Conservation (phyloP, 2,113 vertebrate genomes). For the Telmatochromis bifrenatus region DNA sequence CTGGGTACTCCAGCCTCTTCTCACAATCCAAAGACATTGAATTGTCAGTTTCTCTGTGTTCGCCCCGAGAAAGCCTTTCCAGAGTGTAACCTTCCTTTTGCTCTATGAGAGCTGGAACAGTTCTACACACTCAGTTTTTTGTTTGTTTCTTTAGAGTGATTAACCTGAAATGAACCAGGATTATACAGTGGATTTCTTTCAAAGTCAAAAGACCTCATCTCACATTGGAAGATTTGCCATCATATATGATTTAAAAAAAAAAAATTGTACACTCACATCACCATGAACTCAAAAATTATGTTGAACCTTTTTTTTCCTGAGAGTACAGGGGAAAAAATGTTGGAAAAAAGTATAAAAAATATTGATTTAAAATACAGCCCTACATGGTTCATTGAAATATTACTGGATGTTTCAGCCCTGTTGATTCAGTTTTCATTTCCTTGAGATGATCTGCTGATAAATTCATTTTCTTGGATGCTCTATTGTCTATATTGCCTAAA, state of each 20-base stretch:
- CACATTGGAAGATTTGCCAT: background rate
- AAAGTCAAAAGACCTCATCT: background rate
- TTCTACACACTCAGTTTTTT: background rate
- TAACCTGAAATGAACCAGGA: background rate
- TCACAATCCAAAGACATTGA: background rate
- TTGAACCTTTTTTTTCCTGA: background rate
- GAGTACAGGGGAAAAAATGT: background rate
- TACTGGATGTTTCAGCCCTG: background rate
- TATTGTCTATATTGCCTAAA: background rate
- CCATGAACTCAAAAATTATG: background rate
- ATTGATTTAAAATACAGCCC: background rate
- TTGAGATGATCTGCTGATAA: background rate
- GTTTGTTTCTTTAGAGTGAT: background rate
- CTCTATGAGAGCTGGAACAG: background rate
- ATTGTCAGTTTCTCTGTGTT: background rate
- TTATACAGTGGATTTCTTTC: background rate
- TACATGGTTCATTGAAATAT: background rate
- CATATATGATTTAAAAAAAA: background rate
- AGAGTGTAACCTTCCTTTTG: background rate
- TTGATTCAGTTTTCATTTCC: background rate
- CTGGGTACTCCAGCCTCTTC: background rate
- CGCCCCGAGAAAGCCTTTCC: fast-evolving
- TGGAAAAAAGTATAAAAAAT: background rate
- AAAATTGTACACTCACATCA: background rate
- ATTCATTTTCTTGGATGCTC: background rate